Base-by-base conservation (phyloP, 2,797 vertebrate genomes). In the Mus minutoides region DNA sequence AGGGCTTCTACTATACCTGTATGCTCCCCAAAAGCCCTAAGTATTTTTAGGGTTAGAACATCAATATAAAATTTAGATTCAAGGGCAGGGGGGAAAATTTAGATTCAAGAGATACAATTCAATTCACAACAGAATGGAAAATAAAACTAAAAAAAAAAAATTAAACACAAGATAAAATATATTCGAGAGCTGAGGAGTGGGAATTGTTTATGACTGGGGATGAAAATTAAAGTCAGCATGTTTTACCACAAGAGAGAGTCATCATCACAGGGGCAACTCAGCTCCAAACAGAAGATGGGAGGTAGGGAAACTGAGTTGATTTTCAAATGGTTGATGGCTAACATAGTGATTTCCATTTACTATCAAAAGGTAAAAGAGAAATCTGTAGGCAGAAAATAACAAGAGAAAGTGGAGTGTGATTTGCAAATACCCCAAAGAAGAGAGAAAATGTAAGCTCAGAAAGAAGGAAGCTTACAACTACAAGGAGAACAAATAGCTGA, bases 11-110 rank as follows among this genome's bases (percentile, higher is more conserved):
- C 78, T 75, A 24, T 34, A 56, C 4, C 22, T 79, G 46, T 40
- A 12, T 21, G 43, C n/a, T 37, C 31, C 43, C 58, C 60, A 85
- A 37, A 56, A 5, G 8, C 12, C 3, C 31, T 26, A 58, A 71
- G 37, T 49, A 24, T 2, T 4, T 1, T 82, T 24, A 31, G 5
- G 17, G 3, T 14, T 64, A 29, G 0, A 0, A 2, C 0, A 17
- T 67, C 31, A 49, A n/a, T 1, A 34, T 17, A 83, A 24, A 54
- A 69, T 29, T 22, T 16, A 1, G n/a, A n/a, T n/a, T n/a, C n/a
- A n/a, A n/a, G n/a, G n/a, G n/a, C n/a, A n/a, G n/a, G n/a, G n/a
- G n/a, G n/a, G n/a, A n/a, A n/a, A n/a, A n/a, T n/a, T n/a, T n/a
- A n/a, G 13, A 71, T 43, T 16, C 3, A 16, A 24, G 1, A 6